phyloP scores from a whole-genome alignment of 2,797 vertebrate genomes.

The Rallus crepitans region DNA sequence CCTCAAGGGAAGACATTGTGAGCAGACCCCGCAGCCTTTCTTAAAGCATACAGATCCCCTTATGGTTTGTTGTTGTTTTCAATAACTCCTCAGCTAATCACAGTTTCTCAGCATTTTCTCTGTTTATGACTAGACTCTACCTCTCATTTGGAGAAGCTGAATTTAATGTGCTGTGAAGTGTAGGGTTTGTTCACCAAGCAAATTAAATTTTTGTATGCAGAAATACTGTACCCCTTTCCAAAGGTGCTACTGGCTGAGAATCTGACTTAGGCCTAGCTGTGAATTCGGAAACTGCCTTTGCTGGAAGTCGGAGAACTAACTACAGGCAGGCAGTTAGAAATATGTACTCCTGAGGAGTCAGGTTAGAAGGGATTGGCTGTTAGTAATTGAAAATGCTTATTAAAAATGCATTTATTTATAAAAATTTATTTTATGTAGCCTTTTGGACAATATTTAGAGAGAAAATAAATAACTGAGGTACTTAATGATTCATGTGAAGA shows the following conservation, averaged over 20 bases:
- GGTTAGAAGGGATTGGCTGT: not conserved
- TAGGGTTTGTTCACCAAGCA: not conserved
- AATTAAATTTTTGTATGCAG: not conserved
- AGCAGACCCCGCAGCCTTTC: not conserved
- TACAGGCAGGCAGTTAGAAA: not conserved
- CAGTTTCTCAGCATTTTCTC: not conserved
- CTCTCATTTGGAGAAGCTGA: not conserved
- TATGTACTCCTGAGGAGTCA: not conserved
- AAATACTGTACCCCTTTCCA: not conserved
- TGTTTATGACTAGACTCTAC: not conserved
- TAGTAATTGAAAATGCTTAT: not conserved
- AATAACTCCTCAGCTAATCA: not conserved
- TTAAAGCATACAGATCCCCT: not conserved
- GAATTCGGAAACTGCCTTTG: not conserved
- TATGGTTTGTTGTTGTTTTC: not conserved
- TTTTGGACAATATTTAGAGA: not conserved
- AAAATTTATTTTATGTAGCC: not conserved
- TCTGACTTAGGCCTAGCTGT: not conserved
- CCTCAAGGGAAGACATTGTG: not conserved
- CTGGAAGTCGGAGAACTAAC: not conserved
- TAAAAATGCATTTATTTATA: not conserved
- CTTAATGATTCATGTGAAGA: not conserved
- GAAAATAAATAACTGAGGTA: not conserved
- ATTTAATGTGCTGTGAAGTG: not conserved
- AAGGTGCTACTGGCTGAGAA: not conserved